Conservation (phyloP, 1,140 invertebrate genomes). For the Nebria ingens region DNA sequence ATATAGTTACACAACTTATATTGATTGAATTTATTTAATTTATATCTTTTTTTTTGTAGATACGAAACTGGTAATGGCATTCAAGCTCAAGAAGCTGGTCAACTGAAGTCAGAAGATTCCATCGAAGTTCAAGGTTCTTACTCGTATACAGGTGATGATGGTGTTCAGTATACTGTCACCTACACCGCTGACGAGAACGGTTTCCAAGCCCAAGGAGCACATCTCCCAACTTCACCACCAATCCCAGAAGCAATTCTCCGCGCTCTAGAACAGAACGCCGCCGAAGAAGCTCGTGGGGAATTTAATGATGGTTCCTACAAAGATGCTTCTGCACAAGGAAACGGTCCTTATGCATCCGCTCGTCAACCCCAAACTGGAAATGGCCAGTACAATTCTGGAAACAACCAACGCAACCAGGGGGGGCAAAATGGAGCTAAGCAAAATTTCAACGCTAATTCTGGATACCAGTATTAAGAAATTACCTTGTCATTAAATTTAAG, state of each 20-base stretch:
- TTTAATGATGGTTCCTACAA: not conserved
- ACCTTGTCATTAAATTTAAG: no score
- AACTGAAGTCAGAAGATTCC: slow-evolving; percentile 15
- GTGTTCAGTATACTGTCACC: slow-evolving; percentile 27
- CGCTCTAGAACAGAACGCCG: slow-evolving; percentile 32
- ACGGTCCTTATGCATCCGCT: slow-evolving; percentile 30
- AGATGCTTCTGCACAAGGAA: not conserved
- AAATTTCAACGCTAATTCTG: not conserved
- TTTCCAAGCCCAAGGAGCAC: slow-evolving; percentile 60
- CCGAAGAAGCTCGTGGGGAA: slow-evolving; percentile 25
- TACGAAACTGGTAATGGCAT: slow-evolving; percentile 35
- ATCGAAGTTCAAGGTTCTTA: slow-evolving; percentile 32
- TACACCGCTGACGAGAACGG: slow-evolving; percentile 34
- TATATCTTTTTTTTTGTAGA: slow-evolving; percentile 18
- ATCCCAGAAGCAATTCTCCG: slow-evolving; percentile 43
- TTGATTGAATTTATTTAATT: slow-evolving; percentile 3
- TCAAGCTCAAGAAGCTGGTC: slow-evolving; percentile 19
- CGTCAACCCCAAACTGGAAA: no score
- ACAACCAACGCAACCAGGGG: slow-evolving; percentile 37
- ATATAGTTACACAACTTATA: not conserved
- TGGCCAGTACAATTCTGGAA: slow-evolving; percentile 23
- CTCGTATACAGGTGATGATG: slow-evolving; percentile 35
- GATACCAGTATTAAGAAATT: not conserved
- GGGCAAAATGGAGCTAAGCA: slow-evolving; percentile 32
- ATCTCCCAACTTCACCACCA: slow-evolving; percentile 66